Base-by-base conservation (phyloP, 2,888 invertebrate genomes). In the Chrysolina haemoptera region DNA sequence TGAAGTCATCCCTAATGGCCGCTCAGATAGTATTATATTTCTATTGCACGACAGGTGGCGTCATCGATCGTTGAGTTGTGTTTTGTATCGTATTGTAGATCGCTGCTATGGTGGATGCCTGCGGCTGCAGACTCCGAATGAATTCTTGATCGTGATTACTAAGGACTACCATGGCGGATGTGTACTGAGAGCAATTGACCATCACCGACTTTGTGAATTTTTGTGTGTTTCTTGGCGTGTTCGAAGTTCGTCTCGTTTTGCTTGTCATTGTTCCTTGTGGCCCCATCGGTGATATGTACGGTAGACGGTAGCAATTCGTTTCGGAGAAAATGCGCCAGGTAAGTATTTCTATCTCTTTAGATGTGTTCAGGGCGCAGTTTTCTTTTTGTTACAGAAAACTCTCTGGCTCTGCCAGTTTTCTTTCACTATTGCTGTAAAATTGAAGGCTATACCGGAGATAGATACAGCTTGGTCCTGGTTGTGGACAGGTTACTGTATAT, bases 241-340 rank as follows among this genome's bases (percentile, higher is more conserved):
- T 43, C 43, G 43, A 43, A 43, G 43, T 43, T 43, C 43, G 10
- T 43, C 43, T 43, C 8, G 43, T 43, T 14, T 43, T 10, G 43
- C 10, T 43, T 14, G 14, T 43, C 14, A 14, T 43, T 43, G 14
- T 46, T 46, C 46, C 46, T 46, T 46, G 46, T 14, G 46, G 46
- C 46, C 14, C 46, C 46, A 46, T n/a, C 46, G 46, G 46, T 46
- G 46, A 46, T 46, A 46, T 46, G 46, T 46, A 46, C 46, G 46
- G 43, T 43, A 43, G n/a, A n/a, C 8, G 14, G 12, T n/a, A 6
- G 46, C 14, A 46, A n/a, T 14, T 6, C 9, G 14, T 46, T 46
- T 46, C 46, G 46, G 46, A 14, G 46, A n/a, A n/a, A 46, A 46
- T 14, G 46, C n/a, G 46, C 9, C 3, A 46, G 46, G 46, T 46